Conservation (phyloP, 2,797 vertebrate species). For the Gambelia wislizenii region DNA sequence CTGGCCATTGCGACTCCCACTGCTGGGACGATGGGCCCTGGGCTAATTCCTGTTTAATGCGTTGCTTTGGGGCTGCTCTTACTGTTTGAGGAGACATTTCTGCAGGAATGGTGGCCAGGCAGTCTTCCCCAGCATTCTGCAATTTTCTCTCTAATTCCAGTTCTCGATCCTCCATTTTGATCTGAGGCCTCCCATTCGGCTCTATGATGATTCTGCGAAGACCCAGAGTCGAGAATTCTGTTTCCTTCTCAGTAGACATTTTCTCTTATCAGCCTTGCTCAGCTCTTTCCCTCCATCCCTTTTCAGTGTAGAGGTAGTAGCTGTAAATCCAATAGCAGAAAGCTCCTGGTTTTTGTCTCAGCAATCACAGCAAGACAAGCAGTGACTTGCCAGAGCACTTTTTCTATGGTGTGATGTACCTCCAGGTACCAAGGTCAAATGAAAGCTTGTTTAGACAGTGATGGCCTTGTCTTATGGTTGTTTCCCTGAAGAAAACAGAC, state of each 20-base stretch:
- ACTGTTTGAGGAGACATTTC: neutral
- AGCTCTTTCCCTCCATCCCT: neutral
- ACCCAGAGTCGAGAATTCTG: neutral
- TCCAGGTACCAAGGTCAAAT: neutral
- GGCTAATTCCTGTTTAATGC: neutral
- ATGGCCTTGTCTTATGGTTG: neutral
- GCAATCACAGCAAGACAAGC: neutral
- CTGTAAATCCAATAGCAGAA: neutral
- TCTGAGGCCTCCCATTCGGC: neutral
- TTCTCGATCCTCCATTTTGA: constrained; percentile 4
- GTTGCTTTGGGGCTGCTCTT: neutral
- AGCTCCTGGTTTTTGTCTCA: neutral
- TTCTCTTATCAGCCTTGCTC: neutral
- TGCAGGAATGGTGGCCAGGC: neutral
- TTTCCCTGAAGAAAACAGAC: neutral
- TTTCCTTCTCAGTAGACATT: neutral
- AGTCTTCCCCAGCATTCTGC: neutral
- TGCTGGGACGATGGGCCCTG: neutral
- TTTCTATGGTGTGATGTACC: too few relatives aligned
- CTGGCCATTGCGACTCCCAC: neutral
- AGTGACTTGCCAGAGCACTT: neutral
- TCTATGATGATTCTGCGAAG: neutral
- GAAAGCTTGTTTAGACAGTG: neutral
- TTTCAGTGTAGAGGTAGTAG: neutral
- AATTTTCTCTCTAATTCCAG: neutral